phyloP scores from a whole-genome alignment of 1,140 invertebrate species.

The Drosophila grimshawi region DNA sequence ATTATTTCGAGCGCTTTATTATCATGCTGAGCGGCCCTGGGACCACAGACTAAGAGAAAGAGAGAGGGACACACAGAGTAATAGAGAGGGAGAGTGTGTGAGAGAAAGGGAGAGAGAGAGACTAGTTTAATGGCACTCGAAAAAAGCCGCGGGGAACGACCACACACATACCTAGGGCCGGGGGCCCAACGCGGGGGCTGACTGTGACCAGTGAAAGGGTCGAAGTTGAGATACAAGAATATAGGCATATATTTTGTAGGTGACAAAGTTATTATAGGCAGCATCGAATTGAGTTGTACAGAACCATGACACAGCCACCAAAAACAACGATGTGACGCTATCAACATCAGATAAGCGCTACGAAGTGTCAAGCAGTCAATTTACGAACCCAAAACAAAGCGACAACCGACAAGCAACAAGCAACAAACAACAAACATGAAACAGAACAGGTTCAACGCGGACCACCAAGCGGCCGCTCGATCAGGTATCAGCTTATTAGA shows the following conservation, averaged over 20 bases:
- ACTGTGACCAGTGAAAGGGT: constrained; percentile 63
- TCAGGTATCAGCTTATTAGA: constrained; percentile 52
- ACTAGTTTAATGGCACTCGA: constrained; percentile 70
- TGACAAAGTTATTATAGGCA: constrained; percentile 80
- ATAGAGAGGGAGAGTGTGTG: no score
- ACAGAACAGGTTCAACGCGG: constrained; percentile 61
- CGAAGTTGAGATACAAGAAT: constrained; percentile 19
- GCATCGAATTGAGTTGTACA: constrained; percentile 6
- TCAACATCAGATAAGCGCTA: constrained; percentile 76
- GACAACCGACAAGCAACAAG: constrained; percentile 41
- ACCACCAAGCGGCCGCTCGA: constrained; percentile 60
- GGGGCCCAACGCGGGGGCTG: constrained; percentile 55
- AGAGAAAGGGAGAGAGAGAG: neutral
- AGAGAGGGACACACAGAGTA: neutral
- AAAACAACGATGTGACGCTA: constrained; percentile 69
- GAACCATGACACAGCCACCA: constrained; percentile 9
- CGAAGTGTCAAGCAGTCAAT: constrained; percentile 79
- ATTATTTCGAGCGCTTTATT: constrained; percentile 73
- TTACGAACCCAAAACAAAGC: constrained; percentile 81
- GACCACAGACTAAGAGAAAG: constrained; percentile 29
- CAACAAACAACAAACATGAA: constrained; percentile 25
- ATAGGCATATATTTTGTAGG: constrained; percentile 81
- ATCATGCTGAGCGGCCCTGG: constrained; percentile 59
- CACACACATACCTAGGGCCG: constrained; percentile 56
- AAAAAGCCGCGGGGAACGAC: constrained; percentile 63